These are phyloP conservation scores for Argentina silus DNA, from an alignment of 2,797 vertebrate genomes.

Conservation along the genomic window DNA sequence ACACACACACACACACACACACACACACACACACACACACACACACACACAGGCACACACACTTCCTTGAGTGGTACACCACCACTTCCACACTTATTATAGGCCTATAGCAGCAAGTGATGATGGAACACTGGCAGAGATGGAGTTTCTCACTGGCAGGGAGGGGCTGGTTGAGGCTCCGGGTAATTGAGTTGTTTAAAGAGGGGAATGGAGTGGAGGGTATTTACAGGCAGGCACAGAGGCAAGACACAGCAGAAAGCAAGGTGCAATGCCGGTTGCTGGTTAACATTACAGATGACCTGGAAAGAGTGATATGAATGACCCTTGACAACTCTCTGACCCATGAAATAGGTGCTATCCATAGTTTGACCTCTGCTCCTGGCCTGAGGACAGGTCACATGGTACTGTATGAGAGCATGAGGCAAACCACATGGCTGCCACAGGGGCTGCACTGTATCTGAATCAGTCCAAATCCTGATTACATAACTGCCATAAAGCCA, in stretches of 20 bases:
- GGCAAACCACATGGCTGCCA: background rate
- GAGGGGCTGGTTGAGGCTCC: background rate
- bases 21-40: background rate
- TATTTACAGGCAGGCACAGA: slow-evolving; percentile 11
- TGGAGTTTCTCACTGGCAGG: background rate
- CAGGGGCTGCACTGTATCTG: background rate
- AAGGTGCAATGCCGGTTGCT: background rate
- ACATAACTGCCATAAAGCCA: background rate
- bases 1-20: no score
- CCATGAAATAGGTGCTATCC: background rate
- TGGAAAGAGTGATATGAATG: slow-evolving; percentile 3
- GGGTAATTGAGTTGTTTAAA: slow-evolving; percentile 18
- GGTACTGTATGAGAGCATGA: background rate
- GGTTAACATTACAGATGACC: background rate
- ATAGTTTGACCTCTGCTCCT: background rate
- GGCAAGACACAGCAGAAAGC: background rate
- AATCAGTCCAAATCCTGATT: background rate
- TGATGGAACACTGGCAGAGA: slow-evolving; percentile 13
- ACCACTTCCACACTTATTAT: slow-evolving; percentile 9
- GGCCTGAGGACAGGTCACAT: background rate
- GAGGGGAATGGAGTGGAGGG: background rate
- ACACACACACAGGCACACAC: background rate
- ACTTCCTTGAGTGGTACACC: background rate
- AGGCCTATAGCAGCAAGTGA: slow-evolving; percentile 7
- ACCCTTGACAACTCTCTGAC: background rate